A percentile compares a stretch with the other conserved stretches of the same genome.
These are phyloP conservation scores for Cephonodes hylas DNA, from an alignment of 2,888 invertebrate genomes.

Conservation along the genomic window DNA sequence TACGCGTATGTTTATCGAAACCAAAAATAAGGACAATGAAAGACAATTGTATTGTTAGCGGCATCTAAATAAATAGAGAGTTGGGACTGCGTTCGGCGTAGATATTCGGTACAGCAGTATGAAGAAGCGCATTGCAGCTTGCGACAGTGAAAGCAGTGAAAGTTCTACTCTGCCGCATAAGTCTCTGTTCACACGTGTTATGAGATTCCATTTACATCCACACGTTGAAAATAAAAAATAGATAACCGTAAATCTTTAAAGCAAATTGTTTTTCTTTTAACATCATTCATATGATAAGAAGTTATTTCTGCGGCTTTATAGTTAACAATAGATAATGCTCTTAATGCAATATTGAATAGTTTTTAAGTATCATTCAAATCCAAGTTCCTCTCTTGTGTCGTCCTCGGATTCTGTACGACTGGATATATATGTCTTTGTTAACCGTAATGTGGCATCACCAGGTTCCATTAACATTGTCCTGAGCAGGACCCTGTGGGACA, in stretches of 20 bases:
- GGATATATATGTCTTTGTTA: too few species aligned
- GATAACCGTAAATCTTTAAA: neutral
- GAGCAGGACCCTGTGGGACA: neutral
- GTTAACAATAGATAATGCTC: too few species aligned
- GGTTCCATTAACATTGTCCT: too few species aligned
- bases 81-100: slow-evolving; percentile 41
- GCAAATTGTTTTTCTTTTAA: neutral
- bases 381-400: too few species aligned
- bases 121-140: slow-evolving; percentile 56
- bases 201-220: slow-evolving; percentile 33
- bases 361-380: too few species aligned
- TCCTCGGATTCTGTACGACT: too few species aligned
- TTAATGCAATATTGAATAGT: too few species aligned
- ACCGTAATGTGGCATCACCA: too few species aligned
- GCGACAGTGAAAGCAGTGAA: slow-evolving; percentile 77
- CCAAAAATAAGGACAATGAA: slow-evolving; percentile 64
- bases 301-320: too few species aligned
- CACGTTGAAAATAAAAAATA: slow-evolving; percentile 11
- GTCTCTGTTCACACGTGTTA: slow-evolving; percentile 52
- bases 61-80: slow-evolving; percentile 77
- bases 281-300: neutral
- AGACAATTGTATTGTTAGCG: slow-evolving; percentile 65
- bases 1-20: slow-evolving; percentile 49
- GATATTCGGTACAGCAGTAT: slow-evolving; percentile 48
- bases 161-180: slow-evolving; percentile 51